These are phyloP conservation scores for Ormia ochracea DNA, from an alignment of 2,888 invertebrate genomes.

Conservation along the genomic window DNA sequence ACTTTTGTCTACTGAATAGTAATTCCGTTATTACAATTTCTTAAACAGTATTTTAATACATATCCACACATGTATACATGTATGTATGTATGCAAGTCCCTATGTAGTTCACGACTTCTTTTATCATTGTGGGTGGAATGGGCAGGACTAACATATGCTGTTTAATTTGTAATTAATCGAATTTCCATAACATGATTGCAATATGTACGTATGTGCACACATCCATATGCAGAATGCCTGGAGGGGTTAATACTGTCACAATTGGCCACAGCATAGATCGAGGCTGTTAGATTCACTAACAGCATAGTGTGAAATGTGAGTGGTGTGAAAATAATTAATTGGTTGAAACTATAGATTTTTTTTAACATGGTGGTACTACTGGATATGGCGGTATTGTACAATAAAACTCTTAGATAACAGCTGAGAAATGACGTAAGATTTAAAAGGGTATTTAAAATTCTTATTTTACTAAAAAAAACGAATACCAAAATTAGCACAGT, in stretches of 20 bases:
- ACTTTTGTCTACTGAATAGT: no score
- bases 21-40: neutral
- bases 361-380: neutral
- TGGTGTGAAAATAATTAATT: neutral
- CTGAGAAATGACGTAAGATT: slow-evolving; percentile 76
- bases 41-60: neutral
- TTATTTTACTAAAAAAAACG: slow-evolving; percentile 5
- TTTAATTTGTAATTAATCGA: no score
- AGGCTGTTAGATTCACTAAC: no score
- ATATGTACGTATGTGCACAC: no score
- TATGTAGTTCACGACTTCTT: no score
- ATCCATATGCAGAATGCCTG: no score
- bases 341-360: neutral
- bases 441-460: slow-evolving; percentile 65
- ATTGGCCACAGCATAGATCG: neutral
- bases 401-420: slow-evolving; percentile 70
- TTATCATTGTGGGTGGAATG: no score
- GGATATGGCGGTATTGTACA: slow-evolving; percentile 66
- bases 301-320: no score
- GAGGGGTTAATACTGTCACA: slow-evolving; percentile 16
- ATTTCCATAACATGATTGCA: no score
- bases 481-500: slow-evolving; percentile 25
- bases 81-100: neutral
- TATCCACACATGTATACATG: neutral
- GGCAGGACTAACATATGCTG: no score